A percentile compares a stretch with the other conserved stretches of the same genome.
phyloP scores from a whole-genome alignment of 1,140 invertebrate species.

The Drosophila albomicans region DNA sequence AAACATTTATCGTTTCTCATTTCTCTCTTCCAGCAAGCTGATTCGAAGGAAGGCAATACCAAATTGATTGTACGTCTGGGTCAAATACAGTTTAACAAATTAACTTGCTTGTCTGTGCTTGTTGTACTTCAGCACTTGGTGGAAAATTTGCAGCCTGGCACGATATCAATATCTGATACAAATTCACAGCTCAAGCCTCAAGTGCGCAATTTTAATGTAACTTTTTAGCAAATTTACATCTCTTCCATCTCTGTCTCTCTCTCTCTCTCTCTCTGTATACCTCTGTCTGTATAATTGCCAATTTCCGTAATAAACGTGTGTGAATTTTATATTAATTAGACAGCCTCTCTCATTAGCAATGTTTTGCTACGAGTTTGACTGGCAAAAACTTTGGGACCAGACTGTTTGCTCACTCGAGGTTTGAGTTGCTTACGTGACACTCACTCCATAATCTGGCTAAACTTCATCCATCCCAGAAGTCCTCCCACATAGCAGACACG shows the following conservation, averaged over 20 bases:
- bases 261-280: no score
- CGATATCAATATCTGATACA: constrained; percentile 16
- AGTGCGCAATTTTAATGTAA: constrained; percentile 12
- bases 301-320: constrained; percentile 64
- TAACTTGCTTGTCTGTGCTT: background rate
- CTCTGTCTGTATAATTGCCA: constrained; percentile 54
- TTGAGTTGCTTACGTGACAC: constrained; percentile 14
- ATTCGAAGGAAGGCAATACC: background rate
- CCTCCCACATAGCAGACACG: no score
- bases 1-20: background rate
- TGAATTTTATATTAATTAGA: constrained; percentile 48
- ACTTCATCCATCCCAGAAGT: background rate
- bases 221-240: background rate
- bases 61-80: constrained; percentile 1
- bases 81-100: background rate
- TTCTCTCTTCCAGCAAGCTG: constrained; percentile 20
- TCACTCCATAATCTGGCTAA: background rate
- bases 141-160: constrained; percentile 13
- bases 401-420: constrained; percentile 3
- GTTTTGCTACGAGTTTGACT: constrained; percentile 15
- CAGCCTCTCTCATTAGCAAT: constrained; percentile 56
- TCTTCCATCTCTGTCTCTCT: background rate
- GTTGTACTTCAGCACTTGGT: background rate
- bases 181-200: constrained; percentile 19
- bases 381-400: constrained; percentile 26